These are phyloP conservation scores for Meriones unguiculatus DNA, from an alignment of 2,113 vertebrate species.

Conservation along the genomic window DNA sequence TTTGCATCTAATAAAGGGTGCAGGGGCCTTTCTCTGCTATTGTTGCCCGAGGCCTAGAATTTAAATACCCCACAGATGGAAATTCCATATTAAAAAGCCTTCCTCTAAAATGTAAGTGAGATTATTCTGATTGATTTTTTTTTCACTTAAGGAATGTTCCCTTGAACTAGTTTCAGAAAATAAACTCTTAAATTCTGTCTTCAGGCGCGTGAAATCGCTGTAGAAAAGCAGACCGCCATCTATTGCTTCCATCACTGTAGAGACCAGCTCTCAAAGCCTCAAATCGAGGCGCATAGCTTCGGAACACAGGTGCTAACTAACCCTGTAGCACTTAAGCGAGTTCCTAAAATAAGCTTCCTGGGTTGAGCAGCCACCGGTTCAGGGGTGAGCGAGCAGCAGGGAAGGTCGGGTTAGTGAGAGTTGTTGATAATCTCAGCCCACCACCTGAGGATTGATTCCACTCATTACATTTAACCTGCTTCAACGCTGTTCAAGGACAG, in stretches of 20 bases:
- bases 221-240: not conserved
- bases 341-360: not conserved
- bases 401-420: not conserved
- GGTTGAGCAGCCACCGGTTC: not conserved
- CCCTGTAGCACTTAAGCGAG: not conserved
- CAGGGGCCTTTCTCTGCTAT: slow-evolving; percentile 62
- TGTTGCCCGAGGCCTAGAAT: slow-evolving; percentile 72
- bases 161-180: slow-evolving; percentile 72
- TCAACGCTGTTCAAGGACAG: not conserved
- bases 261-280: slow-evolving; percentile 42
- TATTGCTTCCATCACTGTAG: not conserved
- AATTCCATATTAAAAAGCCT: slow-evolving; percentile 61
- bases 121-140: slow-evolving; percentile 72
- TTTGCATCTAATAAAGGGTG: slow-evolving; percentile 64
- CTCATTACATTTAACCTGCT: not conserved
- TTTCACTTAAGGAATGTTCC: slow-evolving; percentile 63
- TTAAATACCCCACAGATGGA: slow-evolving; percentile 77
- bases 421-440: not conserved
- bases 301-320: slow-evolving; percentile 34
- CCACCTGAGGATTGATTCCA: slow-evolving; percentile 1
- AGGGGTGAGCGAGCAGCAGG: not conserved
- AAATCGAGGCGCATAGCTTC: not conserved
- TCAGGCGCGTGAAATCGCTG: slow-evolving; percentile 59
- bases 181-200: slow-evolving; percentile 73
- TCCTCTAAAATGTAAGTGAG: slow-evolving; percentile 66